Base-by-base conservation (phyloP, 2,113 vertebrate genomes). In the Oreocharis arfaki region DNA sequence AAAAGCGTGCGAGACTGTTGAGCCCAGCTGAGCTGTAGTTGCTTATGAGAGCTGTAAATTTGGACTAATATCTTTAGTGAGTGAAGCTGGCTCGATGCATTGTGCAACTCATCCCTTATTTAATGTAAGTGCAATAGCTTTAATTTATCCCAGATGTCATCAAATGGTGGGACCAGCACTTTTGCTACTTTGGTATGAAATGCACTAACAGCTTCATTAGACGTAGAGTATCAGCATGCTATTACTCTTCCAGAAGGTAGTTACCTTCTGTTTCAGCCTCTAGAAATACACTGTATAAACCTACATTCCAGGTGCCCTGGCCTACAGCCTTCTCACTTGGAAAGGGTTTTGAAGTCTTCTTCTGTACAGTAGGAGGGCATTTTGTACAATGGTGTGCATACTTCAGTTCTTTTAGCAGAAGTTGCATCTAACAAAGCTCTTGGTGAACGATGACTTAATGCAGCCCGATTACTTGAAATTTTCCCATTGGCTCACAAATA, bases 11-110 rank as follows among this genome's bases (percentile, higher is more conserved):
- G 24, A 75, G 69, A 76, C 20, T 53, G 23, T 73, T 65, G 35
- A 93, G 39, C 14, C 59, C 60, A 65, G 53, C n/a, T 61, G 81
- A 95, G 65, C 23, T 92, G 49, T 78, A 82, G 61, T 47, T 91
- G 57, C 67, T 88, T 85, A 88, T 37, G 42, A 83, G 16, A 89
- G 39, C 50, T 77, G 59, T 85, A 94, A 91, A 94, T 96, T 75
- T 82, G 90, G 53, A 49, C 65, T 75, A 95, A 60, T 89, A 82
- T 47, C 46, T 91, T 83, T 50, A 87, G 27, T 0, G 1, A 95
- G 47, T 63, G 57, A 93, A 91, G n/a, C 18, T 95, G 47, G 26
- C 75, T 90, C 63, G 73, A 84, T 3, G 16, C 16, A 76, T 10
- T 60, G 13, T 87, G 78, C 49, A 83, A 69, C 20, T 64, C 11